Percentiles rank a stretch among this genome's conserved stretches.
phyloP scores from a whole-genome alignment of 2,113 vertebrate species.

The Coptodon bakossiorum region DNA sequence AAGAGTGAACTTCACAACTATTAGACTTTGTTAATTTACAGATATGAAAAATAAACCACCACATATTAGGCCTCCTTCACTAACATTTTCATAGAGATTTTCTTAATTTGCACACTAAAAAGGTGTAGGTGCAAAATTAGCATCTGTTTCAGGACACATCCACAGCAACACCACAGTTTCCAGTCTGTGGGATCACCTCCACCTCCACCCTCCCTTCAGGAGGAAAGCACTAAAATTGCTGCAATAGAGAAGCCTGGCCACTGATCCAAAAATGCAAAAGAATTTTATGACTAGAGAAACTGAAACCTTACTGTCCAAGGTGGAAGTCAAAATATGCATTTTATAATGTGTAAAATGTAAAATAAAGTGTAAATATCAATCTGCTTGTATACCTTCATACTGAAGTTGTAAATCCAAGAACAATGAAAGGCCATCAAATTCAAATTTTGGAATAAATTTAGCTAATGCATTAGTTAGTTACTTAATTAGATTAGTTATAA shows the following conservation, averaged over 20 bases:
- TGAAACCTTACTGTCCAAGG: background rate
- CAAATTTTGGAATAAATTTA: background rate
- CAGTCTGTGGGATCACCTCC: background rate
- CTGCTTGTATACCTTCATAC: background rate
- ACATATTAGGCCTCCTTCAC: background rate
- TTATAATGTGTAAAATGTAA: background rate
- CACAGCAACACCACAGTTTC: background rate
- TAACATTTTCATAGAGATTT: background rate
- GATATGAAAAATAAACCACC: background rate
- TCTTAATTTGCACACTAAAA: background rate
- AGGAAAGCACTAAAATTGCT: background rate
- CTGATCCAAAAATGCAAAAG: background rate
- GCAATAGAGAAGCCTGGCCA: background rate
- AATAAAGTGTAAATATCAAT: background rate
- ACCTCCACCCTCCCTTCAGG: background rate
- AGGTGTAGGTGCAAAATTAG: background rate
- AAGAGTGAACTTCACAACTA: background rate
- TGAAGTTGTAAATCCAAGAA: background rate
- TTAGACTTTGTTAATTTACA: background rate
- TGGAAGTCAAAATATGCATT: background rate
- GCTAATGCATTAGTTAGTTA: background rate
- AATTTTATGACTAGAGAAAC: background rate
- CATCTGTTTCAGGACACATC: background rate
- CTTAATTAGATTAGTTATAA: background rate
- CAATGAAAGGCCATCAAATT: background rate